Evolutionary conservation across 2,113 vertebrate genomes (phyloP).

Genomic region (Triplophysa siluroides): DNA sequence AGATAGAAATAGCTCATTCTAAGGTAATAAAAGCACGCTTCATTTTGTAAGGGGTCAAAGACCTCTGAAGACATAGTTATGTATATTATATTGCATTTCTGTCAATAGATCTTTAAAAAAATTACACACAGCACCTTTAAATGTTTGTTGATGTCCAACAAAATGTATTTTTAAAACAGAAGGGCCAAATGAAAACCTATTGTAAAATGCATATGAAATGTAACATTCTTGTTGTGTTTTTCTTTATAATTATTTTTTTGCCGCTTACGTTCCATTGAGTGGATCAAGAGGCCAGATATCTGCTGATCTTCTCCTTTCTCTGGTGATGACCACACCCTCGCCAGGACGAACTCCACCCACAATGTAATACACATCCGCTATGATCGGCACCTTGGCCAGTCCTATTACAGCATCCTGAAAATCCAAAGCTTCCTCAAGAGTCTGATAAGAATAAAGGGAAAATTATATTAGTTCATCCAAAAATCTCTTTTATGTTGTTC

Average conservation of each 20-base stretch:
- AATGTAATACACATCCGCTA: constrained; percentile 90
- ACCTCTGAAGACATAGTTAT: no score
- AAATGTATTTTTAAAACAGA: no score
- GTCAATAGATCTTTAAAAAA: no score
- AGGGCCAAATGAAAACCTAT: neutral
- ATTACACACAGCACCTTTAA: no score
- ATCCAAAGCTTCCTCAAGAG: constrained; percentile 74
- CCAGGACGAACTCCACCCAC: constrained; percentile 76
- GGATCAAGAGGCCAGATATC: constrained; percentile 91
- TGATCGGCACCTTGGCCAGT: constrained; percentile 83
- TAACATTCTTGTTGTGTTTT: neutral
- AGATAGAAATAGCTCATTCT: no score
- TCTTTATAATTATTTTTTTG: neutral
- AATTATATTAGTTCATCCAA: no score
- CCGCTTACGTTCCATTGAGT: constrained; percentile 75
- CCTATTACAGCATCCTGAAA: constrained; percentile 82
- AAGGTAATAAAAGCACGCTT: no score
- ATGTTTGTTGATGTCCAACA: no score
- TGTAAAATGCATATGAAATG: neutral
- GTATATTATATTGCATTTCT: no score
- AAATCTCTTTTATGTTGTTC: no score
- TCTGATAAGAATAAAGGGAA: constrained; percentile 55
- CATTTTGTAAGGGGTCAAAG: no score
- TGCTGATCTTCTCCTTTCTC: constrained; percentile 78
- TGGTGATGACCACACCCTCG: constrained; percentile 90